These are phyloP conservation scores for Nothoprocta perdicaria DNA, from an alignment of 2,113 vertebrate species.

Conservation along the genomic window DNA sequence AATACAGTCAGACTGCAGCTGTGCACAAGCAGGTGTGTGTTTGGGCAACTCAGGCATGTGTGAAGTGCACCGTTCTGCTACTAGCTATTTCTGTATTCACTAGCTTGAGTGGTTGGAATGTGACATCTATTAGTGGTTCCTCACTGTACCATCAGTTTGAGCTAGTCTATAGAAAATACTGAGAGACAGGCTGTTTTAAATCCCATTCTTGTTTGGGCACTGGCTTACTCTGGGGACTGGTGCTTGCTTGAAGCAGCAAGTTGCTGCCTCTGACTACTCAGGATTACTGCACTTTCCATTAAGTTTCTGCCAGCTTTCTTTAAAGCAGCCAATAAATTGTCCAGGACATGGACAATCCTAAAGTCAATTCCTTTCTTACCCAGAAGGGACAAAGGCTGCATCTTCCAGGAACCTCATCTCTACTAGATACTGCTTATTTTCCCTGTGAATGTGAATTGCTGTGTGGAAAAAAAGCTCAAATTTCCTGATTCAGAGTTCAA, in stretches of 20 bases:
- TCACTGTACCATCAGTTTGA: not conserved
- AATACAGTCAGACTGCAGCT: not conserved
- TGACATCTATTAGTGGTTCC: no score
- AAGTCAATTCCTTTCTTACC: not conserved
- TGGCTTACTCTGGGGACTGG: no score
- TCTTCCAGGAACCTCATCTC: not conserved
- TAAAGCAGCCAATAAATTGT: not conserved
- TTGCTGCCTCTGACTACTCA: not conserved
- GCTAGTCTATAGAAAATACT: not conserved
- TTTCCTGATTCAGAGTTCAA: not conserved
- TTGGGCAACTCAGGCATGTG: not conserved
- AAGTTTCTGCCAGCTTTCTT: not conserved
- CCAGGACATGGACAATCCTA: no score
- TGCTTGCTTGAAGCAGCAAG: not conserved
- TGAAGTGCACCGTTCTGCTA: rapidly evolving
- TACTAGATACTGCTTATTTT: not conserved
- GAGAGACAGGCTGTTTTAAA: not conserved
- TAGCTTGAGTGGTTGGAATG: not conserved
- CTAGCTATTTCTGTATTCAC: not conserved
- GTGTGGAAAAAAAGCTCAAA: not conserved
- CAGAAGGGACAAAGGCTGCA: not conserved
- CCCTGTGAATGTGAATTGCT: not conserved
- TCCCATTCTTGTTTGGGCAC: not conserved
- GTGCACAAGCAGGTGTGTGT: not conserved
- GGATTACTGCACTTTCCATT: not conserved